A percentile compares a stretch with the other conserved stretches of the same genome.
Conservation (phyloP, 2,888 invertebrate species). For the Epistrophe eligans region DNA sequence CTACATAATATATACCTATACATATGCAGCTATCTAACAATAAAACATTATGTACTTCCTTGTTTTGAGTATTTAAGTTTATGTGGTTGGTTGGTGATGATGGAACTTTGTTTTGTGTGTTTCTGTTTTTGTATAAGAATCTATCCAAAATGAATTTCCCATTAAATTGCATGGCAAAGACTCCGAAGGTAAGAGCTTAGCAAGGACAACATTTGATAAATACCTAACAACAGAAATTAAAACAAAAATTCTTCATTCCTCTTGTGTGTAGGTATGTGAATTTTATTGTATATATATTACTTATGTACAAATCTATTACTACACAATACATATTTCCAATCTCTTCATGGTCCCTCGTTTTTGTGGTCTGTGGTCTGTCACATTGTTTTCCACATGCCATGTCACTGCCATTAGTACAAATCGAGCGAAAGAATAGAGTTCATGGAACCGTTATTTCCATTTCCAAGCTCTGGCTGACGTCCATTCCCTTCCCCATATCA, state of each 20-base stretch:
- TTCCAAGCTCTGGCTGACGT: neutral
- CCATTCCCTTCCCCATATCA: neutral
- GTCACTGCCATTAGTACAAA: constrained; percentile 68
- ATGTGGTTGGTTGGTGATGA: neutral
- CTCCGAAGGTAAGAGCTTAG: constrained; percentile 7
- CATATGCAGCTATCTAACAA: neutral
- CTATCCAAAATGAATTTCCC: constrained; percentile 40
- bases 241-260: neutral
- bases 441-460: constrained; percentile 21
- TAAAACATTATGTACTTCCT: constrained; percentile 28
- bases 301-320: neutral
- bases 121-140: constrained; percentile 39
- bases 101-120: constrained; percentile 1
- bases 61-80: constrained; percentile 23
- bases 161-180: constrained; percentile 27
- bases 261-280: neutral
- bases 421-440: constrained; percentile 48
- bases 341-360: constrained; percentile 3
- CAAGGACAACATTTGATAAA: constrained; percentile 17
- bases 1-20: neutral
- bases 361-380: constrained; percentile 42
- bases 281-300: neutral
- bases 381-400: constrained; percentile 65
- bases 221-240: neutral
- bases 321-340: neutral